Conservation (phyloP, 1,140 invertebrate species). For the Bombus confusus region DNA sequence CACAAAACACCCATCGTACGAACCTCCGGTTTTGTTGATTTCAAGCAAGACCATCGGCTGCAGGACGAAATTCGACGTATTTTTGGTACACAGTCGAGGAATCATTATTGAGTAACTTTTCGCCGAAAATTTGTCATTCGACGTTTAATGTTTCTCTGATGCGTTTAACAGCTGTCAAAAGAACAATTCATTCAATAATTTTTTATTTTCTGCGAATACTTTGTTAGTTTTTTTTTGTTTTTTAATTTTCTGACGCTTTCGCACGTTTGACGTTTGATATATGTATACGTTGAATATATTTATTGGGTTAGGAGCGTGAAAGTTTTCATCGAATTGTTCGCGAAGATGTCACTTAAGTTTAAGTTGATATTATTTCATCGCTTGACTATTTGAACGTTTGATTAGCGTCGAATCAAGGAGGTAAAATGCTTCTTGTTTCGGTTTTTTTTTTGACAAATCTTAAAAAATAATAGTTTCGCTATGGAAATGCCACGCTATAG, state of each 20-base stretch:
- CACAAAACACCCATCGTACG: constrained; percentile 72
- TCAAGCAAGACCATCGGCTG: constrained; percentile 70
- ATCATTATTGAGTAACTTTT: constrained; percentile 1
- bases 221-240: too few relatives aligned
- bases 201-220: background rate
- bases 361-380: too few relatives aligned
- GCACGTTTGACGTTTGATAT: background rate
- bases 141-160: background rate
- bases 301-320: background rate
- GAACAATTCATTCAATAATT: background rate
- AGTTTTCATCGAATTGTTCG: background rate
- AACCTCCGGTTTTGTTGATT: constrained; percentile 68
- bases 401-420: too few relatives aligned
- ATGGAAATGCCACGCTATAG: too few relatives aligned
- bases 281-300: background rate
- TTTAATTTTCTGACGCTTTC: background rate
- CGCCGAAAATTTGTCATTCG: background rate
- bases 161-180: background rate
- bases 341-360: too few relatives aligned
- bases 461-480: background rate
- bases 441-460: background rate
- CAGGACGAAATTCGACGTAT: constrained; percentile 73
- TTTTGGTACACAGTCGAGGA: constrained; percentile 69
- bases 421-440: background rate
- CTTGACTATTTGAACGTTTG: too few relatives aligned